Percentiles rank a stretch among this genome's conserved stretches.
These are phyloP conservation scores for Eurypyga helias DNA, from an alignment of 2,113 vertebrate genomes.

Conservation along the genomic window DNA sequence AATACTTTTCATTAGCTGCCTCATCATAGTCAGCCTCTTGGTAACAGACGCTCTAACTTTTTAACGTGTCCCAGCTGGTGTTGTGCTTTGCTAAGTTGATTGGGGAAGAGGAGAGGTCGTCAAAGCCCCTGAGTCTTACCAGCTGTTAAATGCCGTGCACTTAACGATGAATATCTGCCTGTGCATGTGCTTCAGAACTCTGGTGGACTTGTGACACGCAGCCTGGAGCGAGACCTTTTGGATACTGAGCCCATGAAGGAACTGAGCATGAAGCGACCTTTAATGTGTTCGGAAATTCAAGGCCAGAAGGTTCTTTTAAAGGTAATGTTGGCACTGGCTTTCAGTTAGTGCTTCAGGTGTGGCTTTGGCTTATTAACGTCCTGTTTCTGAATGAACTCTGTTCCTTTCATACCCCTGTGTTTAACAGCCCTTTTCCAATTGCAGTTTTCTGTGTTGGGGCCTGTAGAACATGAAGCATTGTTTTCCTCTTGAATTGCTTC, in stretches of 20 bases:
- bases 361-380: background rate
- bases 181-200: constrained; percentile 72
- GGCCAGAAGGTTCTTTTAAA: constrained; percentile 81
- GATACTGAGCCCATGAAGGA: constrained; percentile 82
- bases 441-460: background rate
- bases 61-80: background rate
- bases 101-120: background rate
- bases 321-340: constrained; percentile 64
- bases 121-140: background rate
- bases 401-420: background rate
- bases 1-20: background rate
- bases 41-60: background rate
- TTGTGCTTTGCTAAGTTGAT: background rate
- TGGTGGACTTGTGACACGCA: constrained; percentile 78
- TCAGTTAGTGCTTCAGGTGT: background rate
- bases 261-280: constrained; percentile 80
- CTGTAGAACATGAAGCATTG: background rate
- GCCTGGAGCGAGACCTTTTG: constrained; percentile 82
- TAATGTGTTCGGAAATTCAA: constrained; percentile 77
- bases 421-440: background rate
- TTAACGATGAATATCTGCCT: background rate
- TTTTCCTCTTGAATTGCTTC: background rate
- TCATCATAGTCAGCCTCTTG: background rate
- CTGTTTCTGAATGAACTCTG: background rate
- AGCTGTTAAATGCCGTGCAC: background rate